Conservation (phyloP, 2,797 vertebrate genomes). For the Limosa lapponica region DNA sequence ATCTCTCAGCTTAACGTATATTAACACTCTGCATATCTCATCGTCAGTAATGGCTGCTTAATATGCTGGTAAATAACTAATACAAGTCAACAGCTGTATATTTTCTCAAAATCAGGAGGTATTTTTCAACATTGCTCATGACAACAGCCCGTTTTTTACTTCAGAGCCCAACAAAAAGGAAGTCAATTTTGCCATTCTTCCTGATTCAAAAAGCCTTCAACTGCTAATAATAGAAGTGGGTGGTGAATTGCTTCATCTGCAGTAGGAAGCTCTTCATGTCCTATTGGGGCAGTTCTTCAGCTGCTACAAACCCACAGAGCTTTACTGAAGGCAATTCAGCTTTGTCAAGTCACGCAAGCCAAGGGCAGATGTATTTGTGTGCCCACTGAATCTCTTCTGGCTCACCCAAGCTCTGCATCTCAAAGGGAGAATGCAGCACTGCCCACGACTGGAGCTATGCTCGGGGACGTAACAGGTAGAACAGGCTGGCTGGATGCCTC, state of each 20-base stretch:
- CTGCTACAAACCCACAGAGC: slow-evolving; percentile 10
- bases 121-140: background rate
- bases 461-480: background rate
- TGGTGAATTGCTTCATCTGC: slow-evolving; percentile 50
- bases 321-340: background rate
- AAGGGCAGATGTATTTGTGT: background rate
- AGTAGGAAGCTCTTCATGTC: slow-evolving; percentile 48
- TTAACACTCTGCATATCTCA: background rate
- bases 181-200: slow-evolving; percentile 56
- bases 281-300: slow-evolving; percentile 25
- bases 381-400: background rate
- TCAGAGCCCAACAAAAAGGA: slow-evolving; percentile 29
- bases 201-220: slow-evolving; percentile 42
- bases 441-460: background rate
- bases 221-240: slow-evolving; percentile 49
- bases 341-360: background rate
- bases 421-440: background rate
- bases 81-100: background rate
- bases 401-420: background rate
- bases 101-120: background rate
- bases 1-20: background rate
- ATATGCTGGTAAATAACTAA: background rate
- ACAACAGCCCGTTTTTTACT: slow-evolving; percentile 32
- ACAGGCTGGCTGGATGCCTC: background rate
- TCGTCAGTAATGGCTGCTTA: background rate